A percentile compares a stretch with the other conserved stretches of the same genome.
Evolutionary conservation across 2,113 vertebrate species (phyloP).

Genomic region (Cinclus mexicanus): DNA sequence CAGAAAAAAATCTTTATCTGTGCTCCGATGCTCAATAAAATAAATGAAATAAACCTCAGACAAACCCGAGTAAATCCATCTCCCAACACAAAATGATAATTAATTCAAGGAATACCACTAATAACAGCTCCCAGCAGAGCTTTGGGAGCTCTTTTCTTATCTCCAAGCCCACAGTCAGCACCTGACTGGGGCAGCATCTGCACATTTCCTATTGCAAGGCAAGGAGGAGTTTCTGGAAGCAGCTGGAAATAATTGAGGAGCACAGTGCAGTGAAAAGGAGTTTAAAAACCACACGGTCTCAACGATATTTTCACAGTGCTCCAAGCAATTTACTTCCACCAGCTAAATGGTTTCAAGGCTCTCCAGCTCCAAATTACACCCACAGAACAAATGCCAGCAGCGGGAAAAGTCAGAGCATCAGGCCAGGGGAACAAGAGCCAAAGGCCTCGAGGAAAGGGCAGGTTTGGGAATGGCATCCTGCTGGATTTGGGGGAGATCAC

Average conservation of each 20-base stretch:
- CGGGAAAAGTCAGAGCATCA: conserved; percentile 58
- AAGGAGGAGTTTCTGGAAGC: conserved; percentile 79
- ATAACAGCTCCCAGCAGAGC: neutral
- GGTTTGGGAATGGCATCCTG: conserved; percentile 51
- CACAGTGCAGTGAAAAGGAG: conserved; percentile 78
- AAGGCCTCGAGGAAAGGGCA: conserved; percentile 64
- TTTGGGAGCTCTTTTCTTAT: neutral
- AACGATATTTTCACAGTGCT: conserved; percentile 89
- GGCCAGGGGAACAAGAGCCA: conserved; percentile 61
- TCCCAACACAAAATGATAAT: neutral
- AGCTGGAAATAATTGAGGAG: conserved; percentile 94
- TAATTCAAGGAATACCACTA: neutral
- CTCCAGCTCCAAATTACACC: conserved; percentile 75
- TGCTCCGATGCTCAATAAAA: no score
- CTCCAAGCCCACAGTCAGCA: neutral
- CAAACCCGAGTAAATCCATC: neutral
- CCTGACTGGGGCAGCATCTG: conserved; percentile 21
- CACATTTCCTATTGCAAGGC: conserved; percentile 50
- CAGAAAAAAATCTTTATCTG: neutral
- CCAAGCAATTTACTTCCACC: conserved; percentile 85
- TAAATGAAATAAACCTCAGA: neutral
- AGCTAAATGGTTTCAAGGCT: conserved; percentile 77
- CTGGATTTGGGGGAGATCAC: neutral
- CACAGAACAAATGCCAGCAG: conserved; percentile 57
- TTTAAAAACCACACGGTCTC: conserved; percentile 88